Base-by-base conservation (phyloP, 2,113 vertebrate species). In the Indicator indicator region DNA sequence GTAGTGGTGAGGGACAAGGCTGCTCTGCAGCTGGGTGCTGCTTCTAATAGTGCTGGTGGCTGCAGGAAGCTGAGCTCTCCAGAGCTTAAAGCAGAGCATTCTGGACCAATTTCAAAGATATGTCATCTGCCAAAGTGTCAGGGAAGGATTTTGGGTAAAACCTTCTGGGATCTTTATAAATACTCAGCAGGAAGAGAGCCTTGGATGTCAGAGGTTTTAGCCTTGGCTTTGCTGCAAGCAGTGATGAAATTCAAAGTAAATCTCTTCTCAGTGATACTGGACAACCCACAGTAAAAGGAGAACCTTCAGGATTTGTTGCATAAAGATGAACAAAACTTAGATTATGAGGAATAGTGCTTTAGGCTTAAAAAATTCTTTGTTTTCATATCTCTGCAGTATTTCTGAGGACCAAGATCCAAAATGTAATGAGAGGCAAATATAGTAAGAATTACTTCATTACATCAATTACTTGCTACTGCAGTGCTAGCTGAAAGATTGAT, bases 1-100 rank as follows among this genome's bases (percentile, higher is more conserved):
- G 60, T 4, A 1, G 4, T 68, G 0, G 0, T 3, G 73, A 33
- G 44, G 36, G 63, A 63, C 6, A 65, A 48, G 62, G 70, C 38
- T 54, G 46, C 75, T 55, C 40, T 50, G 28, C 75, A 64, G 42
- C 46, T 0, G 0, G 4, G 24, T 11, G 33, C 78, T 78, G 63
- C 27, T 63, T 74, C 50, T 52, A 2, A 30, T 6, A 13, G 40
- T 0, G 0, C 55, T 42, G 62, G 18, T n/a, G 58, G 28, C 48
- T 3, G 1, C n/a, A 48, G 19, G 54, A 23, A 77, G 13, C 46
- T 1, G 4, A 81, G 54, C 32, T 71, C 70, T 69, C 65, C 58
- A 33, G 50, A 82, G 55, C 33, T 56, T 59, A 56, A 56, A 70
- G 28, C 32, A 80, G 46, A 77, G 60, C 36, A 56, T 0, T 1